phyloP scores from a whole-genome alignment of 2,797 vertebrate species.

The Sebastes nivosus region DNA sequence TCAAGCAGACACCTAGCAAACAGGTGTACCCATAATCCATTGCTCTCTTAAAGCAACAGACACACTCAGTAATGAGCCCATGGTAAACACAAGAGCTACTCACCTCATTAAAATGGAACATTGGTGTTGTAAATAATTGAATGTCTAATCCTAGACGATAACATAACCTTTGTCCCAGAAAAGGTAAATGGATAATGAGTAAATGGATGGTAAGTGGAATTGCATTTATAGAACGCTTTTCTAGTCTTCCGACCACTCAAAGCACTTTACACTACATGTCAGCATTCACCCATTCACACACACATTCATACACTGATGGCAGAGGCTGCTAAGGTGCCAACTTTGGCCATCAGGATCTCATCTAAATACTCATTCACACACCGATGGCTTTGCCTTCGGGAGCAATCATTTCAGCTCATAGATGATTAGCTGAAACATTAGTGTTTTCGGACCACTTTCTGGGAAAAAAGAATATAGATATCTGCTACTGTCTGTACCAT shows the following conservation, averaged over 20 bases:
- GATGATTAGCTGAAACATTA: background rate
- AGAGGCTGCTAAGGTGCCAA: too few relatives aligned
- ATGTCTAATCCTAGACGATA: background rate
- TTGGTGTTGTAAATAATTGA: background rate
- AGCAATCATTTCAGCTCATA: too few relatives aligned
- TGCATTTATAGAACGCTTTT: too few relatives aligned
- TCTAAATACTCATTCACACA: too few relatives aligned
- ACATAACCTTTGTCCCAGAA: background rate
- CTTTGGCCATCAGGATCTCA: too few relatives aligned
- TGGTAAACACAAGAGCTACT: background rate
- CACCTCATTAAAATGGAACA: background rate
- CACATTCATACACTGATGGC: too few relatives aligned
- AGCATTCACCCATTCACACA: too few relatives aligned
- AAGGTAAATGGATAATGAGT: too few relatives aligned
- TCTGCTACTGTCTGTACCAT: background rate
- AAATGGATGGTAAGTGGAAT: too few relatives aligned
- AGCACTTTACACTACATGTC: too few relatives aligned
- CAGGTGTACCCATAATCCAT: background rate
- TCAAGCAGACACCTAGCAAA: background rate
- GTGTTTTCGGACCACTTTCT: background rate
- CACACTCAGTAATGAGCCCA: background rate
- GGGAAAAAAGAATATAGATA: background rate
- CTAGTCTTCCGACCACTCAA: too few relatives aligned
- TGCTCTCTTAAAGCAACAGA: slow-evolving; percentile 14
- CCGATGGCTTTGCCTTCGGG: too few relatives aligned